Evolutionary conservation across 2,888 invertebrate species (phyloP), one percentile per base, ranked within the genome.

Genomic region (Drosophila recens): DNA sequence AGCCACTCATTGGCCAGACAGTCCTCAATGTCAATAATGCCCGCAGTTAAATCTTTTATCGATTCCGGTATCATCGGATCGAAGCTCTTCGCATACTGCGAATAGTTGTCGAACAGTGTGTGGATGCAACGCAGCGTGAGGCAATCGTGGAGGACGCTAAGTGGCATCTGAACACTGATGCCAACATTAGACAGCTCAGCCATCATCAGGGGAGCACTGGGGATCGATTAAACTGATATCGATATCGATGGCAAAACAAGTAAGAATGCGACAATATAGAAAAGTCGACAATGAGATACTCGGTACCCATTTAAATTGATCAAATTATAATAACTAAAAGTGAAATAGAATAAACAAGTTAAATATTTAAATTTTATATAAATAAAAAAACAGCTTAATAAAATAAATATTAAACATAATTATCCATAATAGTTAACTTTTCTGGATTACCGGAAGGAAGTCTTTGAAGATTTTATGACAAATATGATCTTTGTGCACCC

Each of bases 81-180:
- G 4, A 42, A 90, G 38, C 83, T 89, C 34, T 89, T 89, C 0
- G 85, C 87, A 40, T 78, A 75, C 17, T 89, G 82, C 51, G 91
- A 88, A 1, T 87, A 70, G 38, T 81, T 80, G 72, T 92, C 92
- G 23, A 90, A 92, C 3, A 72, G 66, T 0, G 75, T 77, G 53
- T 90, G 91, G 3, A 91, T 40, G 8, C 84, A 90, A 3, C 92
- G 84, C 42, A 92, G 46, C 0, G 90, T 84, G 15, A 91, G 75
- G 33, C 90, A 87, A 42, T 90, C 80, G 8, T 71, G 56, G 0
- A 92, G 79, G 13, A 91, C 80, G 4, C 73, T 77, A 3, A 80
- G 68, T 0, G 92, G 92, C 52, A 92, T 73, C 53, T 82, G 77
- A 4, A 92, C 63, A 0, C 33, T 46, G 0, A 74, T 54, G 0